Evolutionary conservation across 2,797 vertebrate genomes (phyloP).

Genomic region (Orientallactaga sibirica): DNA sequence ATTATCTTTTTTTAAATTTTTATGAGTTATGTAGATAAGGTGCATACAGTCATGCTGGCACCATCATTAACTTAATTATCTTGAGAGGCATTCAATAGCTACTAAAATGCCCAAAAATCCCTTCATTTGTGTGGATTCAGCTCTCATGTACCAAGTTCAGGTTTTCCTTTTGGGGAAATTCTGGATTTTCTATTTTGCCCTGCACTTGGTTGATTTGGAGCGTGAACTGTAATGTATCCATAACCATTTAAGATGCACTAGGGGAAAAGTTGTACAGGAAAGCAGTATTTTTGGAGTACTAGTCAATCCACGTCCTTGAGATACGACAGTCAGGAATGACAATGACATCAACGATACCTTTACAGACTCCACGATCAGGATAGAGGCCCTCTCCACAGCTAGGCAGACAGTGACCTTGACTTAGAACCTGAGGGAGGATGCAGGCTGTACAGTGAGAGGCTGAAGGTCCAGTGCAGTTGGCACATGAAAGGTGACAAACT

Average conservation of each 20-base stretch:
- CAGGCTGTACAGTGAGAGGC: constrained; percentile 92
- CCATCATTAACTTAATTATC: background rate
- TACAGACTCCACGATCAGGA: constrained; percentile 89
- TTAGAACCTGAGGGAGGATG: constrained; percentile 85
- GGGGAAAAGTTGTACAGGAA: background rate
- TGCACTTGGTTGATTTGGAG: background rate
- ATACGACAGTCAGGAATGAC: background rate
- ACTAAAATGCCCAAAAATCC: background rate
- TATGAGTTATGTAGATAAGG: no score
- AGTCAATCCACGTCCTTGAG: background rate
- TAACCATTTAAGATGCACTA: background rate
- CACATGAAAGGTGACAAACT: constrained; percentile 94
- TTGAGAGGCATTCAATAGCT: background rate
- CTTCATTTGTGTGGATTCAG: background rate
- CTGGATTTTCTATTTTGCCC: background rate
- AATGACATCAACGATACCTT: constrained; percentile 86
- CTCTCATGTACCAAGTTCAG: background rate
- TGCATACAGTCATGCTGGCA: no score
- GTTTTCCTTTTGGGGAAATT: background rate
- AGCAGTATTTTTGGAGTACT: background rate
- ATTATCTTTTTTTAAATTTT: no score
- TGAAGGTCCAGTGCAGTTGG: constrained; percentile 91
- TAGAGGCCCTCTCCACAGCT: constrained; percentile 94
- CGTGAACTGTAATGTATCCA: background rate
- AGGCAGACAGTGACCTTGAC: constrained; percentile 91